Conservation (phyloP, 2,888 invertebrate species). For the Orchesellides sinensis region DNA sequence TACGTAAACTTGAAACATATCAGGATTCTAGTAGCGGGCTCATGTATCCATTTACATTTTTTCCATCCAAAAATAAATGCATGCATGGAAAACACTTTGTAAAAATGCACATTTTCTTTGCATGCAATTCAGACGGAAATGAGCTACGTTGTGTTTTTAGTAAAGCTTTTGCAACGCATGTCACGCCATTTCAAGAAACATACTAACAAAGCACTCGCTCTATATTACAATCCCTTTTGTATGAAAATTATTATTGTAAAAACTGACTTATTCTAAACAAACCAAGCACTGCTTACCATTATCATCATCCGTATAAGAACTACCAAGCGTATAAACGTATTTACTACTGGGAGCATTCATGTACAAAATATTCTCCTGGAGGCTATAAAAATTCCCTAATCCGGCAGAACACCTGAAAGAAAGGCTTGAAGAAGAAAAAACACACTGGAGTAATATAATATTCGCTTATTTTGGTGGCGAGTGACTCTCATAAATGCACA, state of each 20-base stretch:
- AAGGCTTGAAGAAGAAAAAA: constrained; percentile 12
- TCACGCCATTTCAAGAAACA: constrained; percentile 49
- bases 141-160: constrained; percentile 37
- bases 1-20: no score
- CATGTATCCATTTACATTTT: constrained; percentile 9
- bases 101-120: not conserved
- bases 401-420: constrained; percentile 28
- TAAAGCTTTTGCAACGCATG: constrained; percentile 55
- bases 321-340: not conserved
- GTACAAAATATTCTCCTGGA: constrained; percentile 33
- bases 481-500: no score
- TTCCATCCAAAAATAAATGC: not conserved
- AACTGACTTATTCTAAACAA: not conserved
- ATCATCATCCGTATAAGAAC: no score
- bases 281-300: no score
- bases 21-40: no score
- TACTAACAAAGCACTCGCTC: not conserved
- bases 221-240: not conserved
- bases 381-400: constrained; percentile 47
- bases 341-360: not conserved
- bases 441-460: constrained; percentile 28
- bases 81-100: not conserved
- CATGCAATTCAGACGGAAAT: not conserved
- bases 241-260: constrained; percentile 2
- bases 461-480: constrained; percentile 12